Percentiles rank a stretch among this genome's conserved stretches.
Conservation (phyloP, 2,797 vertebrate genomes). For the Tarsius wallacei region DNA sequence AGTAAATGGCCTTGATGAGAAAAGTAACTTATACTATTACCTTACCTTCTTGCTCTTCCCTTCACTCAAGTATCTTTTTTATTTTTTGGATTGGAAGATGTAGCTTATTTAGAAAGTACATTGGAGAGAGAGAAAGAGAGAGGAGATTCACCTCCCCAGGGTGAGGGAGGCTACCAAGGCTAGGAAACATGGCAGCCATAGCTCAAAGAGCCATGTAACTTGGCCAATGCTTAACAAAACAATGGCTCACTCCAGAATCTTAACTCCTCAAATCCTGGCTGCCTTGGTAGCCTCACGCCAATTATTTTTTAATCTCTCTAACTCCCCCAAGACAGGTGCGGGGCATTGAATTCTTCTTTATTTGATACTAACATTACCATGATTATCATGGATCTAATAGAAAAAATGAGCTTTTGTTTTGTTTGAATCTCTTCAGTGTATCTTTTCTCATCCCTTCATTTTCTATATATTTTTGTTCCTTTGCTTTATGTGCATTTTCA, state of each 20-base stretch:
- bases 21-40: neutral
- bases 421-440: neutral
- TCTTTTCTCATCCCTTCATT: conserved; percentile 17
- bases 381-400: too few relatives aligned
- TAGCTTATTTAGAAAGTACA: too few relatives aligned
- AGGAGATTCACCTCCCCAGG: too few relatives aligned
- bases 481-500: conserved; percentile 1
- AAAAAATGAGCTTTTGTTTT: too few relatives aligned
- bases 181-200: too few relatives aligned
- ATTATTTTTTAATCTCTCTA: neutral
- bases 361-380: neutral
- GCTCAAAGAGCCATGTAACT: too few relatives aligned
- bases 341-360: neutral
- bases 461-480: neutral
- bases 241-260: conserved; percentile 48
- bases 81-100: too few relatives aligned
- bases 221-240: too few relatives aligned
- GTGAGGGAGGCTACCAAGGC: too few relatives aligned
- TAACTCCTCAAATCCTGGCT: neutral
- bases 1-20: neutral
- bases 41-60: neutral
- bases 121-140: too few relatives aligned
- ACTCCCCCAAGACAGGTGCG: neutral
- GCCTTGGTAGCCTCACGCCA: neutral
- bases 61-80: too few relatives aligned